Evolutionary conservation across 2,113 vertebrate genomes (phyloP).

Genomic region (Chauna torquata): DNA sequence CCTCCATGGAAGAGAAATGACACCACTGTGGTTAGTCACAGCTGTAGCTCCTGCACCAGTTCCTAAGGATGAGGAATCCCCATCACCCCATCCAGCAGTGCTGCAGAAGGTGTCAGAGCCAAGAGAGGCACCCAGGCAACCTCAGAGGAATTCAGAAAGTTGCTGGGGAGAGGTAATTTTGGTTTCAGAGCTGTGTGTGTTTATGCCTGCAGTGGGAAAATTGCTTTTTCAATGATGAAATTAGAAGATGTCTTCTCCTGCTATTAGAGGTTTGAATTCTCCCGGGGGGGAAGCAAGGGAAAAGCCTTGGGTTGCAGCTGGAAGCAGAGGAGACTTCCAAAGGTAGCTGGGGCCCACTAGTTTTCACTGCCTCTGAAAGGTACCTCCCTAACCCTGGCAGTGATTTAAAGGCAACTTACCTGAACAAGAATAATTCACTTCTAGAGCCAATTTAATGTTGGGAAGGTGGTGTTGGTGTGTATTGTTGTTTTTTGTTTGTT

Average conservation of each 20-base stretch:
- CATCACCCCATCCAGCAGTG: rapidly evolving
- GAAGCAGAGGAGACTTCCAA: neutral
- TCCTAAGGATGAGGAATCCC: neutral
- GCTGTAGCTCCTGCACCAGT: neutral
- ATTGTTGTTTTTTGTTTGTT: no score
- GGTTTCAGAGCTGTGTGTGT: neutral
- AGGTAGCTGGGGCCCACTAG: neutral
- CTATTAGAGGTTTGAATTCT: neutral
- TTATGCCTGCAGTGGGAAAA: neutral
- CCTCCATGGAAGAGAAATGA: neutral
- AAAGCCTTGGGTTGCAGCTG: neutral
- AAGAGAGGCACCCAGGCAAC: neutral
- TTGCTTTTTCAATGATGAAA: neutral
- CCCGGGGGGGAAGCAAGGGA: neutral
- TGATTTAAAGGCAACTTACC: neutral
- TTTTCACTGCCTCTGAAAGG: neutral
- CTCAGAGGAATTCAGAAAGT: neutral
- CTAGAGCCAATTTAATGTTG: neutral
- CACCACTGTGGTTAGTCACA: neutral
- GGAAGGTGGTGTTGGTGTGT: no score
- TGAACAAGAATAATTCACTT: neutral
- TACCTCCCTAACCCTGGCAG: neutral
- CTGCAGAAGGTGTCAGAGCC: neutral
- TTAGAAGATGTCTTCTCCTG: neutral
- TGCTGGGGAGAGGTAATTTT: neutral